Percentiles rank a stretch among this genome's conserved stretches.
phyloP scores from a whole-genome alignment of 2,113 vertebrate genomes.

The Apistogramma diplotaenia region DNA sequence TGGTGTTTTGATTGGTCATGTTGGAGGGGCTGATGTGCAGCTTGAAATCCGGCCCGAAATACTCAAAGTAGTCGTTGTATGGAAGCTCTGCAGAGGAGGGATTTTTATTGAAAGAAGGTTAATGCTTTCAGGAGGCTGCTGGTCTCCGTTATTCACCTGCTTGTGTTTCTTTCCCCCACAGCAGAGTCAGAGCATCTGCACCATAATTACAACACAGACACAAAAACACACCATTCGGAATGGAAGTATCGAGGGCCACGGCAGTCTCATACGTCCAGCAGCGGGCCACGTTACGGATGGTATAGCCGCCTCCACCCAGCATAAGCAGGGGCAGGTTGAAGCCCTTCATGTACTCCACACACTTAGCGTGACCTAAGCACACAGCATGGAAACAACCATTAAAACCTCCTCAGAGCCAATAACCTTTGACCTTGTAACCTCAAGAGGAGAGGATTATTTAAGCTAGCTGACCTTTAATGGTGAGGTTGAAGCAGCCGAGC shows the following conservation, averaged over 20 bases:
- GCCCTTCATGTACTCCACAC: slow-evolving; percentile 97
- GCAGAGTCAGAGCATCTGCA: background rate
- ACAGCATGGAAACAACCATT: background rate
- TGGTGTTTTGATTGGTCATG: slow-evolving; percentile 99
- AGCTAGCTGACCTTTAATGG: slow-evolving; percentile 89
- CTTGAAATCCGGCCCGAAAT: slow-evolving; percentile 98
- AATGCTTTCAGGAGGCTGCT: background rate
- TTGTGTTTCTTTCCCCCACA: background rate
- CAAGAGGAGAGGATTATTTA: background rate
- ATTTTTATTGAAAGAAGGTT: background rate
- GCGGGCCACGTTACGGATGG: slow-evolving; percentile 94
- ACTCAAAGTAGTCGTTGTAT: slow-evolving; percentile 99
- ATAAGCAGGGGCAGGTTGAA: slow-evolving; percentile 97
- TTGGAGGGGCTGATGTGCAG: slow-evolving; percentile 99
- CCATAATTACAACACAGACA: background rate
- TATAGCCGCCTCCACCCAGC: slow-evolving; percentile 97
- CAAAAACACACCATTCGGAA: slow-evolving; percentile 83
- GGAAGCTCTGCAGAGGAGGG: slow-evolving; percentile 80
- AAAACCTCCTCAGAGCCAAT: background rate
- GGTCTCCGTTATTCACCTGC: background rate
- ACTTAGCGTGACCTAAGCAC: slow-evolving; percentile 91
- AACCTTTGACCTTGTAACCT: background rate
- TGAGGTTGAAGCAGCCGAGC: slow-evolving; percentile 96
- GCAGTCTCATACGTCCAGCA: slow-evolving; percentile 98
- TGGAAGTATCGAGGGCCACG: slow-evolving; percentile 92